Percentiles rank a stretch among this genome's conserved stretches.
Conservation (phyloP, 2,113 vertebrate species). For the Tauraco erythrolophus region DNA sequence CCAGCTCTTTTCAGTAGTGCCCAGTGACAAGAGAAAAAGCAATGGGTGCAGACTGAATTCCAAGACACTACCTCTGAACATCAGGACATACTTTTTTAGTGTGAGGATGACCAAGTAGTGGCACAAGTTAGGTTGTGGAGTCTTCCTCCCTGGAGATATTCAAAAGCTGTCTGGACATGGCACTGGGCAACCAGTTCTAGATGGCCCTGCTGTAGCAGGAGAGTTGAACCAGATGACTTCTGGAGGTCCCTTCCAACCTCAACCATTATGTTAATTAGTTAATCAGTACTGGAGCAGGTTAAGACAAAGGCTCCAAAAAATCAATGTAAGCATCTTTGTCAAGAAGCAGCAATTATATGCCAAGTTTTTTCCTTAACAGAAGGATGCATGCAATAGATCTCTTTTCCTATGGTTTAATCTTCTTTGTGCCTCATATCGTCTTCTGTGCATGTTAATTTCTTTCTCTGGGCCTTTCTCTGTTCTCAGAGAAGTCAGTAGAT, state of each 20-base stretch:
- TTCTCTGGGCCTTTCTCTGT: not conserved
- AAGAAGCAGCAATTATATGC: not conserved
- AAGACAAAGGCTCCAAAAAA: not conserved
- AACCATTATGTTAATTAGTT: not conserved
- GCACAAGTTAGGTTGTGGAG: not conserved
- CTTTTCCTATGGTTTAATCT: not conserved
- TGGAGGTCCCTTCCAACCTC: not conserved
- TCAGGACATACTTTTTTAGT: too few relatives aligned
- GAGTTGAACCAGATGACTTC: not conserved
- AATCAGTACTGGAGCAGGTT: not conserved
- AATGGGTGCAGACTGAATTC: too few relatives aligned
- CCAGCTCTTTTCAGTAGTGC: too few relatives aligned
- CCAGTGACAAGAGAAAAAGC: too few relatives aligned
- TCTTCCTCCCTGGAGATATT: not conserved
- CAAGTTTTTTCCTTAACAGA: not conserved
- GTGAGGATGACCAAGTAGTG: not conserved
- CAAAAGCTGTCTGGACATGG: too few relatives aligned
- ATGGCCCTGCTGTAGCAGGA: not conserved
- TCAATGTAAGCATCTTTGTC: not conserved
- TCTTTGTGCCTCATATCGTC: not conserved
- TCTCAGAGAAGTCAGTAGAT: not conserved
- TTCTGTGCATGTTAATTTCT: not conserved
- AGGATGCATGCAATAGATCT: accelerated
- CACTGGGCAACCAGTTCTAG: not conserved
- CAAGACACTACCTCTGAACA: too few relatives aligned